These are phyloP conservation scores for Diplazon laetatorius DNA, from an alignment of 2,888 invertebrate species.

Conservation along the genomic window DNA sequence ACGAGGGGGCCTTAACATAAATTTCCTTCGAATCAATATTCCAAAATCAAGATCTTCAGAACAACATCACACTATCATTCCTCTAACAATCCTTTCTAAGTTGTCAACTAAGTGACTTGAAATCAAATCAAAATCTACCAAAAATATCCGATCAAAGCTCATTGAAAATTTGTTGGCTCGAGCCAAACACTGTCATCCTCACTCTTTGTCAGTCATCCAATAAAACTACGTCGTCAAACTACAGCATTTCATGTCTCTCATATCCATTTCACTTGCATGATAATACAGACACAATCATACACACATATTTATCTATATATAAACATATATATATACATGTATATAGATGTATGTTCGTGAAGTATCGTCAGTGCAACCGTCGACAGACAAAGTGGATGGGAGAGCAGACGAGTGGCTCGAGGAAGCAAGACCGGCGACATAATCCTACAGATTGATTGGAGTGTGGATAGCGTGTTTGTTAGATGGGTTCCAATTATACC, in stretches of 20 bases:
- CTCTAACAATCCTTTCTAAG: no score
- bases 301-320: not conserved
- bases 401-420: conserved; percentile 25
- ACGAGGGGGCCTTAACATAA: no score
- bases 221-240: not conserved
- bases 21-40: no score
- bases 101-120: not conserved
- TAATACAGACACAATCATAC: not conserved
- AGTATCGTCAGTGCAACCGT: not conserved
- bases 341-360: not conserved
- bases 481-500: conserved; percentile 81
- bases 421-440: conserved; percentile 58
- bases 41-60: no score
- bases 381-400: conserved; percentile 47
- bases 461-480: conserved; percentile 77
- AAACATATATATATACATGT: not conserved
- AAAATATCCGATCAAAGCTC: not conserved
- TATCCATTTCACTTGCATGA: conserved; percentile 1
- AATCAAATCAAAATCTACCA: not conserved
- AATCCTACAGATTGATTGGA: conserved; percentile 79
- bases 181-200: not conserved
- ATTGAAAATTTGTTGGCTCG: not conserved
- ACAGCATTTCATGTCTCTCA: not conserved
- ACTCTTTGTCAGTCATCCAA: not conserved
- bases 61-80: no score